Percentiles rank a stretch among this genome's conserved stretches.
These are phyloP conservation scores for Ameiurus melas DNA, from an alignment of 2,113 vertebrate genomes.

Conservation along the genomic window DNA sequence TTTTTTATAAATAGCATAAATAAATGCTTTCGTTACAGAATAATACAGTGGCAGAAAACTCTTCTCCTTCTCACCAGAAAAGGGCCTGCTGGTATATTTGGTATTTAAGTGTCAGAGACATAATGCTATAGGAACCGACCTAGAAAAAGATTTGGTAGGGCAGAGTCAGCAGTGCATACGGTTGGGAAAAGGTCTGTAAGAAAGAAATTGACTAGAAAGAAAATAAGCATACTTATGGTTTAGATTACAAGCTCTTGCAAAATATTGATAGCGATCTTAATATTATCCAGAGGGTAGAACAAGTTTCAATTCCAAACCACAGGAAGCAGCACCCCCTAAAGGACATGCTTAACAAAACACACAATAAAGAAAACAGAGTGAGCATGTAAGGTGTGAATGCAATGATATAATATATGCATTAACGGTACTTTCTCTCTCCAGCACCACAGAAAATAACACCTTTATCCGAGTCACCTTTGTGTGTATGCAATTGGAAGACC, in stretches of 20 bases:
- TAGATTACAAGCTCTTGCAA: not conserved
- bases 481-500: not conserved
- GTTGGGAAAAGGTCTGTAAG: not conserved
- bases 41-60: not conserved
- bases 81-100: not conserved
- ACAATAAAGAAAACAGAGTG: not conserved
- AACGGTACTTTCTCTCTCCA: not conserved
- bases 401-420: not conserved
- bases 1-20: conserved; percentile 1
- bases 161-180: not conserved
- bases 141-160: not conserved
- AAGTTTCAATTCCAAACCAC: not conserved
- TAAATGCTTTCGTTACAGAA: not conserved
- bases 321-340: conserved; percentile 25
- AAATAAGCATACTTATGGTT: not conserved
- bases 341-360: conserved; percentile 2
- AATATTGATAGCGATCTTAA: not conserved
- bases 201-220: not conserved
- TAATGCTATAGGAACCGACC: not conserved
- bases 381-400: not conserved
- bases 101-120: not conserved
- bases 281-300: not conserved
- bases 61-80: not conserved
- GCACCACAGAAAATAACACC: not conserved
- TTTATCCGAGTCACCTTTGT: not conserved